These are phyloP conservation scores for Labeo calbasu DNA, from an alignment of 2,797 vertebrate species.

Conservation along the genomic window DNA sequence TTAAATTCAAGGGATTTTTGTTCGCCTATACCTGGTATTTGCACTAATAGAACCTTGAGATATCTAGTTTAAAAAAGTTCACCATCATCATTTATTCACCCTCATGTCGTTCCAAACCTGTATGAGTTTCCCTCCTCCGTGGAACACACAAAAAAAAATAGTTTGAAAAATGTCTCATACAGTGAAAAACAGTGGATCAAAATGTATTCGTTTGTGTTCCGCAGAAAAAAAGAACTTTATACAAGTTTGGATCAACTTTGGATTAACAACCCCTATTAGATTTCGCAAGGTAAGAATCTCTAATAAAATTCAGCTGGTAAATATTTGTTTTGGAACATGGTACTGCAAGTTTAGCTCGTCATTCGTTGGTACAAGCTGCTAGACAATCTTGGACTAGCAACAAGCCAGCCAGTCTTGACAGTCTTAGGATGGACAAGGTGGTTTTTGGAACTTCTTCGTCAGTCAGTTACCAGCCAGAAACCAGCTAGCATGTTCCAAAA, in stretches of 20 bases:
- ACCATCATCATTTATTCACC: background rate
- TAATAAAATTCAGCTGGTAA: background rate
- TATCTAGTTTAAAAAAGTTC: background rate
- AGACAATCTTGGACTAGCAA: background rate
- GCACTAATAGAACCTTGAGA: background rate
- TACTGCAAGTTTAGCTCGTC: background rate
- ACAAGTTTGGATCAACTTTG: background rate
- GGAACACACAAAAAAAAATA: background rate
- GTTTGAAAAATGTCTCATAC: background rate
- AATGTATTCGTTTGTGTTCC: too few species aligned
- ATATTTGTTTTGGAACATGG: constrained; percentile 1
- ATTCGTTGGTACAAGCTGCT: background rate
- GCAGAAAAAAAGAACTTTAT: too few species aligned
- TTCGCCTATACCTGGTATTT: background rate
- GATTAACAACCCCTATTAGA: constrained; percentile 4
- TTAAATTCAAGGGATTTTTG: constrained; percentile 1
- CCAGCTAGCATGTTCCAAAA: background rate
- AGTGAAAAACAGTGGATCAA: background rate
- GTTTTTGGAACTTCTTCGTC: background rate
- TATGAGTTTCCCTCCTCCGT: background rate
- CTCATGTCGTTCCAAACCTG: background rate
- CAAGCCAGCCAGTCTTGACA: background rate
- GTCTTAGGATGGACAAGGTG: background rate
- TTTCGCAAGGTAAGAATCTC: background rate
- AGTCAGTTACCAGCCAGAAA: background rate